These are phyloP conservation scores for Astreopora myriophthalma DNA, from an alignment of 64 coral and sea anemone genomes.

Conservation along the genomic window DNA sequence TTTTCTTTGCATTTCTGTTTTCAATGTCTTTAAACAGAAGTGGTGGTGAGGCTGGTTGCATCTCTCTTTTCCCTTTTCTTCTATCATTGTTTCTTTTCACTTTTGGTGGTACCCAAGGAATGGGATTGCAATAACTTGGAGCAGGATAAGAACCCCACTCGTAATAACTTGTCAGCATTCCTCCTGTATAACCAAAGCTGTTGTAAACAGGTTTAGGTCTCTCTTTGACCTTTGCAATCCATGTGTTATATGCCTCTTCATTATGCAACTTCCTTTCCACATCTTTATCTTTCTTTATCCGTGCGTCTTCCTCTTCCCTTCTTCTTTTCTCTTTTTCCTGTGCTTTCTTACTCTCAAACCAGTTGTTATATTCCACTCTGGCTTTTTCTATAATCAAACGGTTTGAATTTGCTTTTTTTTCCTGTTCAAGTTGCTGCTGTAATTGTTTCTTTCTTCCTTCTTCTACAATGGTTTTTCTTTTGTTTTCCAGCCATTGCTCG, in stretches of 20 bases:
- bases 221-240: constrained; percentile 71
- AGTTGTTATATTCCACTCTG: constrained; percentile 52
- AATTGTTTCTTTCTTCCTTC: constrained; percentile 1
- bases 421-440: constrained; percentile 41
- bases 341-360: constrained; percentile 68
- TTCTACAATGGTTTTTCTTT: constrained; percentile 46
- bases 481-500: constrained; percentile 65
- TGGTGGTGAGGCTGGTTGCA: constrained; percentile 79
- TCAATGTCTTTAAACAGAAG: constrained; percentile 89
- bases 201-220: constrained; percentile 52
- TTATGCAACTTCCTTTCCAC: constrained; percentile 75
- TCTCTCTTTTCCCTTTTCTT: constrained; percentile 51
- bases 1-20: constrained; percentile 42
- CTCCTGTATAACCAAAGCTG: constrained; percentile 79
- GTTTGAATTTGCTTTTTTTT: constrained; percentile 64
- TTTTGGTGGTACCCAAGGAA: constrained; percentile 82
- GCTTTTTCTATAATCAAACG: constrained; percentile 78
- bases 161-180: constrained; percentile 78
- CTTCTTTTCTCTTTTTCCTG: constrained; percentile 44
- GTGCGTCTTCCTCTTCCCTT: constrained; percentile 61
- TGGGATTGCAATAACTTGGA: constrained; percentile 83
- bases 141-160: constrained; percentile 90
- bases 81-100: constrained; percentile 54
- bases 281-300: constrained; percentile 71
- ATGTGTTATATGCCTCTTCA: constrained; percentile 86